phyloP scores from a whole-genome alignment of 2,797 vertebrate genomes.

The Coregonus suidteri region DNA sequence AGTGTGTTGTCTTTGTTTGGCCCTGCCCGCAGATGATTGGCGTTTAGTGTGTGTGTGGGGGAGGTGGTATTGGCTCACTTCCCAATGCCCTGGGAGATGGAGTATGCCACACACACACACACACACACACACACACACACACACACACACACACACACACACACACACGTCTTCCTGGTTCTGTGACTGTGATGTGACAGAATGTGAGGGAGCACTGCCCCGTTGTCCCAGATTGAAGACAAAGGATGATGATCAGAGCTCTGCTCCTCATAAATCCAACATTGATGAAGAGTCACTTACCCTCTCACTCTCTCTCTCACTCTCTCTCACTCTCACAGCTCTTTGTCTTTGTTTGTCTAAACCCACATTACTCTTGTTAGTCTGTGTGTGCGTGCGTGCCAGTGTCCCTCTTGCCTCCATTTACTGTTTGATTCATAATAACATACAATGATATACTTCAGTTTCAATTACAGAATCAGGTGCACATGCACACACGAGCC shows the following conservation, averaged over 20 bases:
- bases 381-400: constrained; percentile 7
- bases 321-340: no score
- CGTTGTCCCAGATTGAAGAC: constrained; percentile 58
- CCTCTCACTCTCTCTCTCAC: no score
- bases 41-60: neutral
- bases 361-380: neutral
- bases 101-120: neutral
- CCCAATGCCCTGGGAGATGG: neutral
- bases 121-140: constrained; percentile 15
- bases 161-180: neutral
- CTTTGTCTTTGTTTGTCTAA: constrained; percentile 1
- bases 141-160: neutral
- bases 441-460: constrained; percentile 43
- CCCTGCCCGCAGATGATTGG: constrained; percentile 24
- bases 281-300: constrained; percentile 63
- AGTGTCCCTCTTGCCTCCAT: neutral
- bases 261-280: constrained; percentile 55
- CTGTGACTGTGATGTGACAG: neutral
- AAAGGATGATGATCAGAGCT: constrained; percentile 51
- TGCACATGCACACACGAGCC: constrained; percentile 7
- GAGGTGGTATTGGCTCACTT: constrained; percentile 4
- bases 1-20: constrained; percentile 56
- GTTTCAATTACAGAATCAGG: constrained; percentile 1
- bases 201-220: neutral
- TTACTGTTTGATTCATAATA: constrained; percentile 25